Evolutionary conservation across 2,797 vertebrate species (phyloP), one percentile per base, ranked within the genome.

Genomic region (Atherinosoma microstoma): DNA sequence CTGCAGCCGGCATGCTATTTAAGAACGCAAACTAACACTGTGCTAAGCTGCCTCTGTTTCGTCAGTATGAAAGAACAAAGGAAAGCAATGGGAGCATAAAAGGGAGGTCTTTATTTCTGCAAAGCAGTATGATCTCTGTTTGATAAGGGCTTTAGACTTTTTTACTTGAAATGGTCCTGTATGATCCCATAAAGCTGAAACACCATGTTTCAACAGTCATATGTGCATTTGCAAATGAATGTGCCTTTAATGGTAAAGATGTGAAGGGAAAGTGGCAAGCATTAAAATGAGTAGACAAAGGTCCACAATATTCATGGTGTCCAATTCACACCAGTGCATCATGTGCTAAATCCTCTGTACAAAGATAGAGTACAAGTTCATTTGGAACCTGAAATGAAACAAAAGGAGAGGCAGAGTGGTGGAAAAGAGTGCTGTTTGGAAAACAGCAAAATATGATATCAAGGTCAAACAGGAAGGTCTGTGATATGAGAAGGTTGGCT

Each of bases 381-480:
- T 12, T 15, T 15, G 10, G 11, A 15, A 54, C 2, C 13, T 18
- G 29, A 18, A 32, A 38, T 72, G 69, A 59, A 57, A 68, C 57
- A 58, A 8, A 34, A 42, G 0, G 12, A 73, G 35, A n/a, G 54
- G 40, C 27, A 47, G 60, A 42, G 20, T 36, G 47, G 13, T 69
- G 57, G 60, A 57, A 64, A 60, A 51, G 61, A 49, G 34, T 59
- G 38, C 67, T 53, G 60, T 51, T 62, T 47, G 29, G 58, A 34
- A 47, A 16, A 24, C 6, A 12, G 5, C 22, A 29, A 5, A 11
- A 12, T 29, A 29, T 54, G 12, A 54, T 27, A 15, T 29, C 12
- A 27, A 53, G 49, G 49, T 53, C 22, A 24, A 13, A 54, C 51
- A 12, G 11, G 4, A 29, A 54, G 24, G 51, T 6, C 51, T 45